Conservation (phyloP, 2,797 vertebrate species). For the Taeniopygia guttata region DNA sequence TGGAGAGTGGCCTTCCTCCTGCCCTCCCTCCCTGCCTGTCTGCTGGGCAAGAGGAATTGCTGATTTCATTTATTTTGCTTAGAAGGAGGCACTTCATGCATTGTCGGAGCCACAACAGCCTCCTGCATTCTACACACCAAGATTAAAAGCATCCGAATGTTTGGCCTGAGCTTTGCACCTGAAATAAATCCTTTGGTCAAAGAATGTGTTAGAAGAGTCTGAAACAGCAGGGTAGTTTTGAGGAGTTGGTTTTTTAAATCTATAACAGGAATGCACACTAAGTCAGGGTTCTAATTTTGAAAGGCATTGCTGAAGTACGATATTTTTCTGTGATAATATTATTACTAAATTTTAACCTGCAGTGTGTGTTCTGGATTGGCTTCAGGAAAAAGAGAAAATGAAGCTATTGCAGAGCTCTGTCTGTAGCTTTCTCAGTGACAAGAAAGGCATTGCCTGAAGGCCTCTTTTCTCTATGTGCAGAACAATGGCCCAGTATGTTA, state of each 20-base stretch:
- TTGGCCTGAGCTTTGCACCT: neutral
- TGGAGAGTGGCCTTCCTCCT: neutral
- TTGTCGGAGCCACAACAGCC: neutral
- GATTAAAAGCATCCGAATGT: neutral
- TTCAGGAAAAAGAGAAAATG: neutral
- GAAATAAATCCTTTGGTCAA: neutral
- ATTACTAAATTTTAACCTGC: neutral
- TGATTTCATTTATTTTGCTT: neutral
- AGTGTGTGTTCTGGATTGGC: neutral
- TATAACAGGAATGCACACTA: neutral
- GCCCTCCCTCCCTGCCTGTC: neutral
- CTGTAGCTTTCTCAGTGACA: neutral
- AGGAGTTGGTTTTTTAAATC: neutral
- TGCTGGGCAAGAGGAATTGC: neutral
- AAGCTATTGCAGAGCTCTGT: neutral
- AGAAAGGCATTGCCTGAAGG: slow-evolving; percentile 26
- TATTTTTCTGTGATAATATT: neutral
- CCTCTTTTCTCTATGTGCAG: neutral
- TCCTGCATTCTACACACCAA: neutral
- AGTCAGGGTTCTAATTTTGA: neutral
- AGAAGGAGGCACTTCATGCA: neutral
- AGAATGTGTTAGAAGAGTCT: neutral
- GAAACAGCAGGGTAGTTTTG: neutral
- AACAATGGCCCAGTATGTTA: slow-evolving; percentile 50
- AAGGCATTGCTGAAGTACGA: neutral